Percentiles rank a stretch among this genome's conserved stretches.
Conservation (phyloP, 2,888 invertebrate species). For the Cataglyphis albicans region DNA sequence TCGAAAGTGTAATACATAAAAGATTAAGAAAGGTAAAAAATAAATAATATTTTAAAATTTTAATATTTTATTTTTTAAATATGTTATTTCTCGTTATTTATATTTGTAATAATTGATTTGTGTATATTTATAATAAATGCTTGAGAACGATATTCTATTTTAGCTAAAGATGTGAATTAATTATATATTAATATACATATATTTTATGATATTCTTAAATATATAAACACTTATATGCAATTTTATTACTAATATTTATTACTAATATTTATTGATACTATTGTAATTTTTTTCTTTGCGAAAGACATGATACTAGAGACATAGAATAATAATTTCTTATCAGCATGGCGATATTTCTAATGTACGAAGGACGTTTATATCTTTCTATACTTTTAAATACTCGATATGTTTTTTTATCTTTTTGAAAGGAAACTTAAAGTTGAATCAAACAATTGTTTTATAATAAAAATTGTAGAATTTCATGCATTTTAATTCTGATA, state of each 20-base stretch:
- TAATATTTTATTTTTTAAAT: too few relatives aligned
- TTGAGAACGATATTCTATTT: not conserved
- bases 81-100: not conserved
- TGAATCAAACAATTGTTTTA: not conserved
- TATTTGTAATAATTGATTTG: not conserved
- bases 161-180: not conserved
- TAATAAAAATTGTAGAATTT: not conserved
- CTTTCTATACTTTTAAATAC: not conserved
- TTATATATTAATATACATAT: not conserved
- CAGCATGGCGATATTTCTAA: not conserved
- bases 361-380: not conserved
- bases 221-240: not conserved
- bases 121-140: not conserved
- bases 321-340: not conserved
- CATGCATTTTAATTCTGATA: not conserved
- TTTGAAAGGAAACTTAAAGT: not conserved
- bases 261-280: too few relatives aligned
- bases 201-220: not conserved
- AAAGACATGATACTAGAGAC: not conserved
- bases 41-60: not conserved
- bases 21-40: not conserved
- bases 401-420: not conserved
- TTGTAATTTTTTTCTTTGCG: constrained; percentile 40
- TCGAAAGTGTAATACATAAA: not conserved
- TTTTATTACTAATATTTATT: not conserved